Evolutionary conservation across 2,113 vertebrate species (phyloP), one percentile per base, ranked within the genome.

Genomic region (Xenotilapia flavipinnis): DNA sequence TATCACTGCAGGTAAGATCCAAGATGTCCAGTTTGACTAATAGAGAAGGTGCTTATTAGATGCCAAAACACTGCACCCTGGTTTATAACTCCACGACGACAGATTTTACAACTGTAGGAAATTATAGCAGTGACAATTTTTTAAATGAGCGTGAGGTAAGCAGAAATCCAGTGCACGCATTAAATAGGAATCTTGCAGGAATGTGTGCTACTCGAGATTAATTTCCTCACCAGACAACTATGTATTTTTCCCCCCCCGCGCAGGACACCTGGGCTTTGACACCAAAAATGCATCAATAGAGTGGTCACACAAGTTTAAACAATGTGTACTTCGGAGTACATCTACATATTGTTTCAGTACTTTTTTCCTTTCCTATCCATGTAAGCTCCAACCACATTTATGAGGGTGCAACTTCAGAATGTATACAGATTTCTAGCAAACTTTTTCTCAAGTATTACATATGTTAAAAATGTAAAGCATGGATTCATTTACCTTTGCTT

Each of bases 11-110:
- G 31, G 80, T 87, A n/a, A 19, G 5, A 17, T 31, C 17, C 81
- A 85, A 65, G 31, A 73, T 26, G 73, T 86, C 53, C 51, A 10
- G 4, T 55, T 26, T 80, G 42, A 91, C 88, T n/a, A 58, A 83
- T 36, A 42, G 65, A 73, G 36, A 58, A 45, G 45, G 21, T 31
- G 11, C 21, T 70, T 56, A 82, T 82, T 62, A 45, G 65, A 62
- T 31, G 8, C 40, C 14, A 28, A 79, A 82, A 12, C 73, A 2
- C 15, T 9, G 14, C 15, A 23, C 17, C 23, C 3, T 15, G 12
- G 42, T 84, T 87, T 79, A 28, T 31, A 56, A 84, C 8, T 31
- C 55, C 10, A 3, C 2, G 55, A 55, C 12, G 33, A 2, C 8
- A 47, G 60, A 14, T 79, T 83, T 83, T 62, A 77, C 13, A 31